A percentile compares a stretch with the other conserved stretches of the same genome.
Evolutionary conservation across 2,888 invertebrate species (phyloP).

Genomic region (Poecilobothrus nobilitatus): DNA sequence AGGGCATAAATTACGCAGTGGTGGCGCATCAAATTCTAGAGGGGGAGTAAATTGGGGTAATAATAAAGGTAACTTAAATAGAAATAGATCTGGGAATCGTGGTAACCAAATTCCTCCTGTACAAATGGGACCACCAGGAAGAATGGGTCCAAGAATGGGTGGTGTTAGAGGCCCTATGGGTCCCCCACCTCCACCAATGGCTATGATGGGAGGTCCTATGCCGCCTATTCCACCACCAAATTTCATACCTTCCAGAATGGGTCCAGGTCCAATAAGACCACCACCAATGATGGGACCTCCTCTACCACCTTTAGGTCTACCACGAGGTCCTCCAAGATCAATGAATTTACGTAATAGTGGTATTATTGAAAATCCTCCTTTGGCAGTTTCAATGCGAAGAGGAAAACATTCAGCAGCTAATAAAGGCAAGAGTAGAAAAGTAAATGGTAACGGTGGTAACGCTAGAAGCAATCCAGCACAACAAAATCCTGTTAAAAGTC

Average conservation of each 20-base stretch:
- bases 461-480: conserved; percentile 23
- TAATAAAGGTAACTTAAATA: conserved; percentile 17
- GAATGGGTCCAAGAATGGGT: conserved; percentile 1
- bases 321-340: conserved; percentile 15
- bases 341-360: conserved; percentile 12
- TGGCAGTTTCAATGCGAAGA: conserved; percentile 19
- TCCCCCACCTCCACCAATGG: conserved; percentile 26
- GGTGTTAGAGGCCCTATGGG: conserved; percentile 14
- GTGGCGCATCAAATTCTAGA: neutral
- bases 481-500: conserved; percentile 31
- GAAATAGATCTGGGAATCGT: conserved; percentile 18
- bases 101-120: conserved; percentile 21
- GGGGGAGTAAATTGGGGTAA: conserved; percentile 11
- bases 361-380: conserved; percentile 12
- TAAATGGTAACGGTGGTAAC: conserved; percentile 9
- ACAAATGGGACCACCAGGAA: conserved; percentile 26
- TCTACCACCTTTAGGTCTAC: conserved; percentile 19
- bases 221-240: conserved; percentile 20
- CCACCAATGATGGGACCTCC: conserved; percentile 20
- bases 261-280: conserved; percentile 20
- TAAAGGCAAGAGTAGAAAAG: conserved; percentile 25
- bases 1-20: conserved; percentile 22
- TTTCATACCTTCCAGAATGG: conserved; percentile 17
- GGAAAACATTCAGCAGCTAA: conserved; percentile 14
- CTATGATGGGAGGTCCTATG: conserved; percentile 29